Evolutionary conservation across 2,797 vertebrate genomes (phyloP).

Genomic region (Crocidura indochinensis): DNA sequence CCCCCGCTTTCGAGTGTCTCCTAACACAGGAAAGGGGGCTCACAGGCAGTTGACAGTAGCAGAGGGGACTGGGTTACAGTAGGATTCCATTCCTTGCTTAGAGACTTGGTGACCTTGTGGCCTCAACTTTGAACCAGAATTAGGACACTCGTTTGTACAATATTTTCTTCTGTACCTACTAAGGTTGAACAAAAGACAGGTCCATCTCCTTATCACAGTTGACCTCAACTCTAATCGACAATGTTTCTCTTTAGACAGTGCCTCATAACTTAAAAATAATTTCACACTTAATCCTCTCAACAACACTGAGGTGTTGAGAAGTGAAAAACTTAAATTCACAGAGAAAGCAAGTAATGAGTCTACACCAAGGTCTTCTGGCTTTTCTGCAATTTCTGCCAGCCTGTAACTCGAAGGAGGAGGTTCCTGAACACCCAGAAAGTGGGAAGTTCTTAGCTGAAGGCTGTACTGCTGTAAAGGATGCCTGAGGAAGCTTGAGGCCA

Average conservation of each 20-base stretch:
- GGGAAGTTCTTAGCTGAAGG: background rate
- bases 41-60: background rate
- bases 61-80: background rate
- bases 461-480: background rate
- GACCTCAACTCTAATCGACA: background rate
- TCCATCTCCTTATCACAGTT: background rate
- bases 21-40: rapidly evolving
- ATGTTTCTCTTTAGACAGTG: background rate
- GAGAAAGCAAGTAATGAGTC: background rate
- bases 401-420: too few species aligned
- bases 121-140: slow-evolving; percentile 24
- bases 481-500: background rate
- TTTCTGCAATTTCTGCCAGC: background rate
- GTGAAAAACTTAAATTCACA: background rate
- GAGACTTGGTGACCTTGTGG: background rate
- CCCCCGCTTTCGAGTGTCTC: background rate
- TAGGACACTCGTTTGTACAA: background rate
- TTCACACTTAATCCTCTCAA: background rate
- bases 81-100: background rate
- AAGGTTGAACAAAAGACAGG: background rate
- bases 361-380: background rate
- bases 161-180: slow-evolving; percentile 56
- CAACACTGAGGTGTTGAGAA: background rate
- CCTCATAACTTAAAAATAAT: background rate
- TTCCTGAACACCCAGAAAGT: background rate